Percentiles rank a stretch among this genome's conserved stretches.
phyloP scores from a whole-genome alignment of 1,140 invertebrate genomes.

The Aricia agestis region DNA sequence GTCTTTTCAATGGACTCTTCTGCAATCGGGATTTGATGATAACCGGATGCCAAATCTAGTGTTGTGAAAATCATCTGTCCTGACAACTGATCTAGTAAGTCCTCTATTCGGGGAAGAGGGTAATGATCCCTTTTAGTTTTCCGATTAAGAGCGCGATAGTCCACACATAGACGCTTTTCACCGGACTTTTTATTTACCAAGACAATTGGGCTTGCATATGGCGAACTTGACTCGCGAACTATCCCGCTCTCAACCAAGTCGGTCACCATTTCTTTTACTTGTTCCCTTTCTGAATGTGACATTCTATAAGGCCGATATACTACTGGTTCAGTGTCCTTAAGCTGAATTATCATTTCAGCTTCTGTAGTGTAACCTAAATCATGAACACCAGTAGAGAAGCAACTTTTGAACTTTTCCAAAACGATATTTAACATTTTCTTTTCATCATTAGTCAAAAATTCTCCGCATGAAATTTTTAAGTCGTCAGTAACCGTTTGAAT shows the following conservation, averaged over 20 bases:
- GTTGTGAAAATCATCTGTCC: slow-evolving; percentile 1
- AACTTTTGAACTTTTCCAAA: neutral
- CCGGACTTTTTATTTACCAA: too few species aligned
- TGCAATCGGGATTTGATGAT: too few species aligned
- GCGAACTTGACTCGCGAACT: too few species aligned
- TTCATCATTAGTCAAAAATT: neutral
- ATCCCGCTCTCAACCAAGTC: neutral
- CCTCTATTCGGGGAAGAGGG: slow-evolving; percentile 20
- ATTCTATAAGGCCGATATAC: slow-evolving; percentile 17
- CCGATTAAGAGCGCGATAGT: slow-evolving; percentile 17
- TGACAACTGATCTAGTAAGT: slow-evolving; percentile 11
- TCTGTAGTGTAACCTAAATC: neutral
- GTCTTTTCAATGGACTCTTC: too few species aligned
- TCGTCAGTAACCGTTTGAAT: slow-evolving; percentile 5
- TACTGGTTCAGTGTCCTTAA: slow-evolving; percentile 8
- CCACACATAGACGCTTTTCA: slow-evolving; percentile 10
- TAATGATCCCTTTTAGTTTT: slow-evolving; percentile 12
- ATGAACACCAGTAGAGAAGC: neutral
- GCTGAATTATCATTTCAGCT: slow-evolving; percentile 2
- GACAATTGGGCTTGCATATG: too few species aligned
- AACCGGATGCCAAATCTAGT: too few species aligned
- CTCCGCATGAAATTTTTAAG: neutral
- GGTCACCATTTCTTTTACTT: too few species aligned
- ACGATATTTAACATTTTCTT: neutral
- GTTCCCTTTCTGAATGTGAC: neutral